Conservation (phyloP, 2,888 invertebrate genomes). For the Machimus rusticus region DNA sequence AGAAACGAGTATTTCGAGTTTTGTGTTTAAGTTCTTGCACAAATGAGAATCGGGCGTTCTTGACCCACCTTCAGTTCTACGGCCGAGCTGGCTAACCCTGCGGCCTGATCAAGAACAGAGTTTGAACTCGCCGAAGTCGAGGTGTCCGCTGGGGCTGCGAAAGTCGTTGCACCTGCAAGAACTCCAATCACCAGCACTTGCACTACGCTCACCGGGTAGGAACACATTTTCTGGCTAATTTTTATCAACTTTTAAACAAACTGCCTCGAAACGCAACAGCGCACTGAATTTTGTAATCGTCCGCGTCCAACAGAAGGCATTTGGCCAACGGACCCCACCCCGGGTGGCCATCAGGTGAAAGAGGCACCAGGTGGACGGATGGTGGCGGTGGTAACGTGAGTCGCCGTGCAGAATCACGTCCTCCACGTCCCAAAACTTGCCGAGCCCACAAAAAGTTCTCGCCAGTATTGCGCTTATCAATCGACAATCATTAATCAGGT, state of each 20-base stretch:
- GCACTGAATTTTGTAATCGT: constrained; percentile 7
- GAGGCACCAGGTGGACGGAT: neutral
- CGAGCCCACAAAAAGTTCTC: neutral
- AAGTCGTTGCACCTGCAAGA: neutral
- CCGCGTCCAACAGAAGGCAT: neutral
- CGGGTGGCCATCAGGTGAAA: neutral
- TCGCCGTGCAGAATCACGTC: neutral
- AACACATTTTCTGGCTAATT: neutral
- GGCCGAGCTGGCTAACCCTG: neutral
- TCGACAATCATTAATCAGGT: neutral
- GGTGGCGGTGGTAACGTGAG: neutral
- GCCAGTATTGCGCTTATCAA: neutral
- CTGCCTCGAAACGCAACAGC: neutral
- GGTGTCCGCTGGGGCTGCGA: neutral
- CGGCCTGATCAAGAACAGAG: constrained; percentile 8
- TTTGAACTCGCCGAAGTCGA: neutral
- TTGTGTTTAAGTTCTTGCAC: neutral
- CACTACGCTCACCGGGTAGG: neutral
- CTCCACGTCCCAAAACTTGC: neutral
- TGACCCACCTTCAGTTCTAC: constrained; percentile 38
- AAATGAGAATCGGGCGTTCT: neutral
- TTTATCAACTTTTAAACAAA: neutral
- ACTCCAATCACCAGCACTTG: neutral
- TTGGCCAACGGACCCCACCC: neutral
- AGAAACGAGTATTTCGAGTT: neutral